Conservation (phyloP, 2,888 invertebrate genomes). For the Augochlorella aurata region DNA sequence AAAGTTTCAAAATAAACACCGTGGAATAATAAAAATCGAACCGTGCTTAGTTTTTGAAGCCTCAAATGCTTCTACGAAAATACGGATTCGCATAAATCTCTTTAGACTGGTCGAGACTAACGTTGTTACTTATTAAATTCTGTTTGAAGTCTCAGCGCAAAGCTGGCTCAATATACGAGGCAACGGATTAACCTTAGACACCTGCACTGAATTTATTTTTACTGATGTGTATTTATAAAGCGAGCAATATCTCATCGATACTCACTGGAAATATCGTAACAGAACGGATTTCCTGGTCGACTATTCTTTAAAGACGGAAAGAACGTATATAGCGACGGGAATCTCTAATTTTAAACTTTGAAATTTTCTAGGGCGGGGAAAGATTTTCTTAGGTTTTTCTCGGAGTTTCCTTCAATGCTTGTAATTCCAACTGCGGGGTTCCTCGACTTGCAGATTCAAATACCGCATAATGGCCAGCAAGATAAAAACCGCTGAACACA, state of each 20-base stretch:
- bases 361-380: neutral
- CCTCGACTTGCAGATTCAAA: neutral
- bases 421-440: neutral
- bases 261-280: neutral
- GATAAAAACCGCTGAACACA: neutral
- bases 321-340: neutral
- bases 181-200: slow-evolving; percentile 9
- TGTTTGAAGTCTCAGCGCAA: neutral
- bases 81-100: too few species aligned
- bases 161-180: neutral
- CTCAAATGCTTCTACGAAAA: too few species aligned
- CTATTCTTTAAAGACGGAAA: neutral
- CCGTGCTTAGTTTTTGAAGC: too few species aligned
- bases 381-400: neutral
- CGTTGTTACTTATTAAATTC: neutral
- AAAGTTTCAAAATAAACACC: too few species aligned
- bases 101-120: too few species aligned
- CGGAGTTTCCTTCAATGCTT: neutral
- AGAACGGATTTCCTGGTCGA: slow-evolving; percentile 2
- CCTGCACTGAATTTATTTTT: slow-evolving; percentile 7
- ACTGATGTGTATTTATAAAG: slow-evolving; percentile 4
- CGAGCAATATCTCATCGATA: slow-evolving; percentile 1
- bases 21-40: too few species aligned
- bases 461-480: neutral
- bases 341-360: neutral